Evolutionary conservation across 2,113 vertebrate genomes (phyloP).

Genomic region (Nansenia antarctica): DNA sequence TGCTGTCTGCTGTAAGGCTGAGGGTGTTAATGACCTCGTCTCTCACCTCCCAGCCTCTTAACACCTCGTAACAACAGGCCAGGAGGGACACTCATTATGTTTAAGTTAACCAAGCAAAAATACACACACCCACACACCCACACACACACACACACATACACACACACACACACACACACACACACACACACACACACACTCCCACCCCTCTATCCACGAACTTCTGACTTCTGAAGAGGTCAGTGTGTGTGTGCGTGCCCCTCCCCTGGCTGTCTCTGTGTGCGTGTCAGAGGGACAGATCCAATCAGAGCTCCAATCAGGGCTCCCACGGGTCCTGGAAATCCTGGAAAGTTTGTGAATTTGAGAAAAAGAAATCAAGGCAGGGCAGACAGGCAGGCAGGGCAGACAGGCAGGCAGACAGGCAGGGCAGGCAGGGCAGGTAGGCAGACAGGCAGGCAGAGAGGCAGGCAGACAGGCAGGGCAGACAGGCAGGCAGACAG

Average conservation of each 20-base stretch:
- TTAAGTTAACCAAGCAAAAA: background rate
- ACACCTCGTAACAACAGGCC: background rate
- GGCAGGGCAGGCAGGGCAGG: too few relatives aligned
- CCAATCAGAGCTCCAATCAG: too few relatives aligned
- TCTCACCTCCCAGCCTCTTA: background rate
- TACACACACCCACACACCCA: background rate
- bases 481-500: too few relatives aligned
- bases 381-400: too few relatives aligned
- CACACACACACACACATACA: background rate
- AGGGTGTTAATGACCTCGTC: background rate
- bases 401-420: too few relatives aligned
- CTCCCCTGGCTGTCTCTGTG: background rate
- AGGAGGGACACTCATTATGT: background rate
- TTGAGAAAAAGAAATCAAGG: too few relatives aligned
- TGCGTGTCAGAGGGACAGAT: background rate
- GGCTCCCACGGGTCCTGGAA: too few relatives aligned
- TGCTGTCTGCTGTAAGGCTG: background rate
- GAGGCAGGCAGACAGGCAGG: too few relatives aligned
- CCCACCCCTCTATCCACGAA: too few relatives aligned
- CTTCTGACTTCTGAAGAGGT: too few relatives aligned
- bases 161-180: background rate
- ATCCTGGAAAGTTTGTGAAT: too few relatives aligned
- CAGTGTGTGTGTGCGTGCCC: background rate
- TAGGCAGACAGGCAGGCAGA: too few relatives aligned
- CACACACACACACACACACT: background rate